Evolutionary conservation across 2,888 invertebrate species (phyloP).

Genomic region (Scelioninae gen. 1): DNA sequence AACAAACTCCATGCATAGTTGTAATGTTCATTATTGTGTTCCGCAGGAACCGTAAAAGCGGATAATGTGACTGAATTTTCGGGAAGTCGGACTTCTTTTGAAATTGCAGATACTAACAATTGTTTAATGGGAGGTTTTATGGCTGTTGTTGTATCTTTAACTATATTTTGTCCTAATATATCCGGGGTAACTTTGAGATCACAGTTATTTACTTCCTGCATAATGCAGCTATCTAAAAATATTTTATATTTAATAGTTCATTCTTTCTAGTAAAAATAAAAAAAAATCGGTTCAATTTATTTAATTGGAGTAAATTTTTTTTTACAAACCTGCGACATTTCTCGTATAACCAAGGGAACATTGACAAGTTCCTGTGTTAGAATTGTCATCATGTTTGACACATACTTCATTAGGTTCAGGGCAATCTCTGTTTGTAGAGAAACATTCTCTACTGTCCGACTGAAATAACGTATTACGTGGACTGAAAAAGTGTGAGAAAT

Average conservation of each 20-base stretch:
- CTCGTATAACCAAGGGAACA: too few relatives aligned
- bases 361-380: not conserved
- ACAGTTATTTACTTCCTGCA: conserved; percentile 71
- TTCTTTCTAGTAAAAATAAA: too few relatives aligned
- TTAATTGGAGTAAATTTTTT: too few relatives aligned
- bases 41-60: conserved; percentile 92
- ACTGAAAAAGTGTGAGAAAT: conserved; percentile 72
- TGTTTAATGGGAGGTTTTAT: conserved; percentile 87
- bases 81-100: conserved; percentile 92
- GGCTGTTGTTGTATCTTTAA: conserved; percentile 79
- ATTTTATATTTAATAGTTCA: too few relatives aligned
- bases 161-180: conserved; percentile 53
- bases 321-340: too few relatives aligned
- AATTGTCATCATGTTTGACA: too few relatives aligned
- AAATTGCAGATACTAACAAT: conserved; percentile 90
- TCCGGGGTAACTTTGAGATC: conserved; percentile 74
- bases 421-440: conserved; percentile 85
- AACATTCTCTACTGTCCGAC: conserved; percentile 87
- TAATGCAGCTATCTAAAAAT: conserved; percentile 78
- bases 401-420: not conserved
- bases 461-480: conserved; percentile 79
- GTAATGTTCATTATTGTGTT: conserved; percentile 90
- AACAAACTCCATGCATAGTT: conserved; percentile 95
- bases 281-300: too few relatives aligned
- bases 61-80: conserved; percentile 93